These are phyloP conservation scores for Typhlomys cinereus DNA, from an alignment of 2,113 vertebrate species.

Conservation along the genomic window DNA sequence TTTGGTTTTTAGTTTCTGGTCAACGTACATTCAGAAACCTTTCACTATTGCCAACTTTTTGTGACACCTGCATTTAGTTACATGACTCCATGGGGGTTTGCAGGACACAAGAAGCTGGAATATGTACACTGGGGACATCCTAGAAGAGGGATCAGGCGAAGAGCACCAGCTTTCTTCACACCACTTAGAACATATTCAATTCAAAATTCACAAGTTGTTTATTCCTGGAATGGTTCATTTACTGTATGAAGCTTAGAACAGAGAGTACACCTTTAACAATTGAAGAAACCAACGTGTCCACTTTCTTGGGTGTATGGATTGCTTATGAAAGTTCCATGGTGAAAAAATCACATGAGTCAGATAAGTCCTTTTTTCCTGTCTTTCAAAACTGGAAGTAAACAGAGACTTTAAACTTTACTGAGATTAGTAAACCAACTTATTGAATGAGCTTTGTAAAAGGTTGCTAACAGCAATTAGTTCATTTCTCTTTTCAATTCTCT, in stretches of 20 bases:
- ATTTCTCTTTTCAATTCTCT: neutral
- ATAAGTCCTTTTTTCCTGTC: neutral
- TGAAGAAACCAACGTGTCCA: conserved; percentile 21
- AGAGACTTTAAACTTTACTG: neutral
- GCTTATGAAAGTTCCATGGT: neutral
- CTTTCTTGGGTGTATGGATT: neutral
- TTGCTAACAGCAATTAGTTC: neutral
- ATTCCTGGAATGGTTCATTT: neutral
- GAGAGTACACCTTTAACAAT: neutral
- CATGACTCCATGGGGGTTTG: no score
- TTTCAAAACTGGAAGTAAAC: neutral
- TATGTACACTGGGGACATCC: neutral
- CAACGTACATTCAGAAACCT: neutral
- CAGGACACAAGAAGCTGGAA: no score
- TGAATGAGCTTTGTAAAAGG: no score
- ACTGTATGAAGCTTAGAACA: neutral
- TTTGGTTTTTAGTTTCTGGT: no score
- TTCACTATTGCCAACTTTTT: neutral
- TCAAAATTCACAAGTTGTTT: neutral
- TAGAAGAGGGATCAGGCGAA: neutral
- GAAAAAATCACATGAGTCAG: neutral
- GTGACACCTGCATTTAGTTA: neutral
- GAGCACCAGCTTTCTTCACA: neutral
- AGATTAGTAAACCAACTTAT: no score
- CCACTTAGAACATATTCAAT: neutral